Percentiles rank a stretch among this genome's conserved stretches.
Conservation (phyloP, 2,888 invertebrate species). For the Resseliella maxima region DNA sequence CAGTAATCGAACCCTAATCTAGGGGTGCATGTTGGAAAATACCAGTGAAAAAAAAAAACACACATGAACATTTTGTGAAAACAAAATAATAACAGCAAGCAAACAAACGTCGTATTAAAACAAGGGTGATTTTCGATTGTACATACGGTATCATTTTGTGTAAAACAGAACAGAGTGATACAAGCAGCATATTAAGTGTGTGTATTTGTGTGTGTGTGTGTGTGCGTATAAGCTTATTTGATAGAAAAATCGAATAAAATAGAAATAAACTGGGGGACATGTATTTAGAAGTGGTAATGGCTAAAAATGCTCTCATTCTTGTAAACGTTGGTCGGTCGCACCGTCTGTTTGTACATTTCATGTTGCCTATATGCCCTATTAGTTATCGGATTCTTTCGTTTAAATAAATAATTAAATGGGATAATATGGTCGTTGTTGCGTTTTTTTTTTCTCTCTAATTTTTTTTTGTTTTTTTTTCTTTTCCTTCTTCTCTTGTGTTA, state of each 20-base stretch:
- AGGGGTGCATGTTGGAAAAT: neutral
- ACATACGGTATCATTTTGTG: neutral
- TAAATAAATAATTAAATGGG: slow-evolving; percentile 53
- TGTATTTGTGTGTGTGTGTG: too few relatives aligned
- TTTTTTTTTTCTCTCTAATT: too few relatives aligned
- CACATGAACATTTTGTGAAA: neutral
- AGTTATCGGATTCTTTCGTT: slow-evolving; percentile 41
- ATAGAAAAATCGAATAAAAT: too few relatives aligned
- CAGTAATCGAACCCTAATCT: neutral
- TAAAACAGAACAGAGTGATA: neutral
- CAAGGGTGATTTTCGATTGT: slow-evolving; percentile 21
- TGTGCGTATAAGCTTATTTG: slow-evolving; percentile 26
- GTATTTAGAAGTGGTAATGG: slow-evolving; percentile 1
- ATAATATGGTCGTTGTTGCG: slow-evolving; percentile 20
- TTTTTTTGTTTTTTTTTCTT: neutral
- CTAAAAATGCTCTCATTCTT: neutral
- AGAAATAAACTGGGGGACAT: too few relatives aligned
- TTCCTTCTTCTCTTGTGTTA: neutral
- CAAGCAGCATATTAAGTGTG: slow-evolving; percentile 43
- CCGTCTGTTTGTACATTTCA: slow-evolving; percentile 19
- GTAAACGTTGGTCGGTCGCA: slow-evolving; percentile 18
- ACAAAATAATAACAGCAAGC: slow-evolving; percentile 53
- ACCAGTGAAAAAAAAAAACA: neutral
- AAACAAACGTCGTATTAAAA: slow-evolving; percentile 4
- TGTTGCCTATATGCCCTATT: slow-evolving; percentile 41